A percentile compares a stretch with the other conserved stretches of the same genome.
phyloP scores from a whole-genome alignment of 2,113 vertebrate species.

The Prionailurus bengalensis region DNA sequence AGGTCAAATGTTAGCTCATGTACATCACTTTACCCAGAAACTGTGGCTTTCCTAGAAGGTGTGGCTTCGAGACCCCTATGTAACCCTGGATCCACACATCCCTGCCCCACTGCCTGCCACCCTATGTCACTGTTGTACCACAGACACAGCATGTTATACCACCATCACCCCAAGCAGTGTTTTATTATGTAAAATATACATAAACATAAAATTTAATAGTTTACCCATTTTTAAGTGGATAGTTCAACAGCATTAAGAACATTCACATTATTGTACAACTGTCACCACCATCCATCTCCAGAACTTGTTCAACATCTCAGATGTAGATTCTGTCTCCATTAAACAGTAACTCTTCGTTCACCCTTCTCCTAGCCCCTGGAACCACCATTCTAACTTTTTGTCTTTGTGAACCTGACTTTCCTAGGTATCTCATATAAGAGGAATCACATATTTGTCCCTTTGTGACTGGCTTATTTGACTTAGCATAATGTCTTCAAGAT shows the following conservation, averaged over 20 bases:
- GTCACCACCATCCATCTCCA: not conserved
- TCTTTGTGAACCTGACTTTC: not conserved
- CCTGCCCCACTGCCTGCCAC: fast-evolving
- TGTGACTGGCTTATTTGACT: not conserved
- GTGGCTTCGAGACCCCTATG: not conserved
- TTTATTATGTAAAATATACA: not conserved
- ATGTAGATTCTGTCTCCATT: not conserved
- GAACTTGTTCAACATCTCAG: not conserved
- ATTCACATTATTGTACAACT: not conserved
- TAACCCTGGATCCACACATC: not conserved
- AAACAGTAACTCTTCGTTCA: not conserved
- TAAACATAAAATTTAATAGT: not conserved
- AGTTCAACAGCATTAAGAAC: not conserved
- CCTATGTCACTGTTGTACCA: not conserved
- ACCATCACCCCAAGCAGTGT: not conserved
- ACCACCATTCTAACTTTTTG: not conserved
- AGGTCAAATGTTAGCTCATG: not conserved
- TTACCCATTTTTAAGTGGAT: not conserved
- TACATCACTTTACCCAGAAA: not conserved
- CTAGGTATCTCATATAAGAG: no score
- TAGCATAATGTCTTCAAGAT: not conserved
- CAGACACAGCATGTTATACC: not conserved
- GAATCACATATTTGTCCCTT: not conserved
- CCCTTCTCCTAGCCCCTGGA: not conserved
- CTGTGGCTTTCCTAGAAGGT: not conserved